phyloP scores from a whole-genome alignment of 2,113 vertebrate genomes.

The Pycnonotus jocosus region DNA sequence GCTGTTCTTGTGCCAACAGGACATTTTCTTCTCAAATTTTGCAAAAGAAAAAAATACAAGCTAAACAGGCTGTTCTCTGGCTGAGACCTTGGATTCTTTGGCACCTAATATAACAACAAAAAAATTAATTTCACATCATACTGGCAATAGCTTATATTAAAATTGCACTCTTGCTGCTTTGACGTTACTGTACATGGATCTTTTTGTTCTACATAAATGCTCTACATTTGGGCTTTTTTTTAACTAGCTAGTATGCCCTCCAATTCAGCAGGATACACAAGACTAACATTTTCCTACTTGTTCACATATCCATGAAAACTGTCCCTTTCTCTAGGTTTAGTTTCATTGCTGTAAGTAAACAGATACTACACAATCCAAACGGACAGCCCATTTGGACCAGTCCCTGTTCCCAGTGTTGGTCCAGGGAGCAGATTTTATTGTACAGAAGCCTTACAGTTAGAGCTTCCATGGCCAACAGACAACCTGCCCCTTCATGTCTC shows the following conservation, averaged over 20 bases:
- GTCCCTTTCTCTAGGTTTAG: neutral
- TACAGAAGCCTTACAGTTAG: neutral
- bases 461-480: neutral
- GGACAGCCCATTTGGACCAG: neutral
- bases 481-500: neutral
- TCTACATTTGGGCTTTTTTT: neutral
- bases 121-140: slow-evolving; percentile 41
- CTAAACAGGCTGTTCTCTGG: slow-evolving; percentile 30
- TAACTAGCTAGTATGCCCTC: neutral
- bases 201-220: slow-evolving; percentile 2
- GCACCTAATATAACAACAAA: slow-evolving; percentile 50
- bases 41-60: slow-evolving; percentile 25
- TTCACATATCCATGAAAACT: neutral
- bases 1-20: neutral
- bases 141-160: slow-evolving; percentile 24
- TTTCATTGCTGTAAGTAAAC: neutral
- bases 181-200: neutral
- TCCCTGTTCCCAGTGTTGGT: neutral
- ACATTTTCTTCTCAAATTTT: neutral
- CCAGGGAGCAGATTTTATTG: neutral
- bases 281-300: neutral
- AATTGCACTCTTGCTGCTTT: slow-evolving; percentile 34
- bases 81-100: slow-evolving; percentile 54
- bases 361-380: neutral
- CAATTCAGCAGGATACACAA: neutral